Evolutionary conservation across 2,113 vertebrate genomes (phyloP).

Genomic region (Macaca mulatta): DNA sequence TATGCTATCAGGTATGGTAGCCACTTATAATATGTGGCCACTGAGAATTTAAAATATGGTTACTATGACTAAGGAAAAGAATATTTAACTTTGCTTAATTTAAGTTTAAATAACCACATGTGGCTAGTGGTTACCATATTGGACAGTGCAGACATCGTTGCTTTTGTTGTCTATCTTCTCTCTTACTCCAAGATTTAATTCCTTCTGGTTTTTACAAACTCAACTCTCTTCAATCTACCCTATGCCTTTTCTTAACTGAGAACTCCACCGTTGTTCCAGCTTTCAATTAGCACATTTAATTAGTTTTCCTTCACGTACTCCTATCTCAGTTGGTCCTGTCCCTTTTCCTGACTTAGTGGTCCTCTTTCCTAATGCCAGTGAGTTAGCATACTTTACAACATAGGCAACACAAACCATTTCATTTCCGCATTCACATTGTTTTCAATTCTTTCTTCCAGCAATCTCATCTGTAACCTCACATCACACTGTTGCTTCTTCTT

Average conservation of each 20-base stretch:
- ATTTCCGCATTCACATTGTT: not conserved
- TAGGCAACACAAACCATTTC: not conserved
- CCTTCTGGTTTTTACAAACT: not conserved
- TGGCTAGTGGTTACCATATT: not conserved
- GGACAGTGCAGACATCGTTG: not conserved
- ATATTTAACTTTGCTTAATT: not conserved
- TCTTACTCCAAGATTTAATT: not conserved
- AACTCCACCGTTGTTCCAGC: not conserved
- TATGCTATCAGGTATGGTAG: not conserved
- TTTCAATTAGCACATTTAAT: not conserved
- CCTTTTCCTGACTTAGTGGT: not conserved
- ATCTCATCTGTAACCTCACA: not conserved
- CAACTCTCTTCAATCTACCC: not conserved
- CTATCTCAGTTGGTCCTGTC: not conserved
- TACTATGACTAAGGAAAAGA: not conserved
- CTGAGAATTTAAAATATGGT: not conserved
- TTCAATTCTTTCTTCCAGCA: not conserved
- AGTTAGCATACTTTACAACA: not conserved
- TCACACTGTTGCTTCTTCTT: rapidly evolving
- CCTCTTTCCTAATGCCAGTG: not conserved
- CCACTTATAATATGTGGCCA: not conserved
- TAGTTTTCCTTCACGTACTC: not conserved
- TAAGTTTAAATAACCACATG: not conserved
- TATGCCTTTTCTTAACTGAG: not conserved
- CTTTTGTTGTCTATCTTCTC: not conserved